phyloP scores from a whole-genome alignment of 2,797 vertebrate species.

The Falco novaeseelandiae region DNA sequence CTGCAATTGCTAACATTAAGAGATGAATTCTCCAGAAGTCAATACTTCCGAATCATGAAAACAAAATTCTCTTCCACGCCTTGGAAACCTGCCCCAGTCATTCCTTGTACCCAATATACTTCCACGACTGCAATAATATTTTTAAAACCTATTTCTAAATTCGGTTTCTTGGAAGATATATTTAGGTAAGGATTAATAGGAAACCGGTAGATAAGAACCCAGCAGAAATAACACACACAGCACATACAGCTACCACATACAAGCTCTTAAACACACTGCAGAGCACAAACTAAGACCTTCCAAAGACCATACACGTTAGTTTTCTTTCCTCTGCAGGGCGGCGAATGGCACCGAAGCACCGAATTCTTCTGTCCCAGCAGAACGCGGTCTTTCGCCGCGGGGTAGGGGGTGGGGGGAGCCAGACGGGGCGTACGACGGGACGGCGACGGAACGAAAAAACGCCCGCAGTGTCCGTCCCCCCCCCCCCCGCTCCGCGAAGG shows the following conservation, averaged over 20 bases:
- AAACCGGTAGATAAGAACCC: background rate
- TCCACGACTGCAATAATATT: background rate
- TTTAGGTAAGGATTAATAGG: background rate
- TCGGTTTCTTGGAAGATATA: background rate
- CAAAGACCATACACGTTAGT: rapidly evolving
- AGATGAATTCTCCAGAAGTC: background rate
- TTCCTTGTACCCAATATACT: background rate
- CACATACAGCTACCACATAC: rapidly evolving
- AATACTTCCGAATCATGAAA: background rate
- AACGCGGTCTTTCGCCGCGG: background rate
- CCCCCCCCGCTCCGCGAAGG: background rate
- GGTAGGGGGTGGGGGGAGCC: rapidly evolving
- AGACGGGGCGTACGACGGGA: background rate
- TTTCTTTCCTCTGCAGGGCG: background rate
- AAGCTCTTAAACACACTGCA: background rate
- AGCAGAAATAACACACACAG: background rate
- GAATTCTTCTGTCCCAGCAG: background rate
- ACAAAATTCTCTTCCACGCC: background rate
- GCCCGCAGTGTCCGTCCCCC: background rate
- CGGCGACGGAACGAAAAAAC: background rate
- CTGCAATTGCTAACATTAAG: background rate
- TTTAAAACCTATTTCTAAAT: background rate
- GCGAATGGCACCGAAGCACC: background rate
- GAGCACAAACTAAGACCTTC: background rate
- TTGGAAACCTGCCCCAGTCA: background rate